phyloP scores from a whole-genome alignment of 2,113 vertebrate genomes.

The Benthochromis sp. region DNA sequence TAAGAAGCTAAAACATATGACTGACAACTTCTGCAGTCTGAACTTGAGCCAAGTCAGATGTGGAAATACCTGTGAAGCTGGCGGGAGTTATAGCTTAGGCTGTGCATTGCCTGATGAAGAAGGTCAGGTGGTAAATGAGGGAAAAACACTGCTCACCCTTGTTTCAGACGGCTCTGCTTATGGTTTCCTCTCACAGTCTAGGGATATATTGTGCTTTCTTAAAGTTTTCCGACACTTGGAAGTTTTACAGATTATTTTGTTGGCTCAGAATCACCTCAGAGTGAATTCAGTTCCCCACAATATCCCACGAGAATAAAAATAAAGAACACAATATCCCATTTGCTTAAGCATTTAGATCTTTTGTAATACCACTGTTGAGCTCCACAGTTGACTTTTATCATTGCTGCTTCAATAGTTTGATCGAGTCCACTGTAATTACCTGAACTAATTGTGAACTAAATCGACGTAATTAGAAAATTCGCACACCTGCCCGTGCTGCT shows the following conservation, averaged over 20 bases:
- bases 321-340: not conserved
- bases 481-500: not conserved
- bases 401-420: not conserved
- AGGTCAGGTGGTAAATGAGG: not conserved
- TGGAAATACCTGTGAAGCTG: not conserved
- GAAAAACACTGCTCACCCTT: not conserved
- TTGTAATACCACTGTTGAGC: not conserved
- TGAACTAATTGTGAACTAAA: not conserved
- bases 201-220: not conserved
- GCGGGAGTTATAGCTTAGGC: not conserved
- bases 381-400: not conserved
- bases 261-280: not conserved
- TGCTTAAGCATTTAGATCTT: not conserved
- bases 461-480: not conserved
- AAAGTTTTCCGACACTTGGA: not conserved
- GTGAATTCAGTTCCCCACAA: not conserved
- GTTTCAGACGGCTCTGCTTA: not conserved
- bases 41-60: not conserved
- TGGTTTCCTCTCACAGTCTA: not conserved
- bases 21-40: not conserved
- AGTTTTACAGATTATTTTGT: not conserved
- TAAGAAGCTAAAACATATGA: slow-evolving; percentile 1
- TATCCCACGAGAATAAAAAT: not conserved
- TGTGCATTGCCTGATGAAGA: not conserved
- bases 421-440: not conserved